Evolutionary conservation across 2,888 invertebrate species (phyloP).

Genomic region (Ectobius pallidus): DNA sequence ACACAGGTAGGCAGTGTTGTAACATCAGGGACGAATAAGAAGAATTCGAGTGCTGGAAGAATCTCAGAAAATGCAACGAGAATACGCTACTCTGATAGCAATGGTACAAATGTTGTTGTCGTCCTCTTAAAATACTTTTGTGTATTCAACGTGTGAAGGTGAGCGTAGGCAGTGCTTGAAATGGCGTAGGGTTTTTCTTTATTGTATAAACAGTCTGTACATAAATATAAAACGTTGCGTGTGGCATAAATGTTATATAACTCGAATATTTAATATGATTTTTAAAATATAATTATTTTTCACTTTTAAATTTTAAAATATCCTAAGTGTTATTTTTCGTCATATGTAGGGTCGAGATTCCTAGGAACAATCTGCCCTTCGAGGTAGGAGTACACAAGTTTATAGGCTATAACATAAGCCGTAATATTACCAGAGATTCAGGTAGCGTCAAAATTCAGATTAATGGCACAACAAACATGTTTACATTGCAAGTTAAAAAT

Average conservation of each 20-base stretch:
- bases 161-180: neutral
- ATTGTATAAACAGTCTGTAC: neutral
- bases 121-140: neutral
- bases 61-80: neutral
- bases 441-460: too few species aligned
- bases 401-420: too few species aligned
- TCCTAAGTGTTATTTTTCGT: neutral
- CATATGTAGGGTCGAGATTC: neutral
- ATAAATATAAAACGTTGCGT: conserved; percentile 6
- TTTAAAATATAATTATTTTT: too few species aligned
- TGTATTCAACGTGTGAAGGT: too few species aligned
- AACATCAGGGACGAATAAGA: neutral
- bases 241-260: conserved; percentile 1
- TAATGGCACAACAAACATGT: too few species aligned
- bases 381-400: too few species aligned
- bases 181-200: neutral
- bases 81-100: too few species aligned
- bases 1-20: conserved; percentile 19
- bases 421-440: too few species aligned
- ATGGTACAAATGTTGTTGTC: neutral
- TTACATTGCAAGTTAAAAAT: too few species aligned
- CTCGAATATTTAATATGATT: conserved; percentile 4
- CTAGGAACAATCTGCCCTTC: too few species aligned
- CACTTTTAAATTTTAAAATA: neutral
- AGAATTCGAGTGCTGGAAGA: neutral